phyloP scores from a whole-genome alignment of 2,113 vertebrate species.

The Nothobranchius kuhntae region DNA sequence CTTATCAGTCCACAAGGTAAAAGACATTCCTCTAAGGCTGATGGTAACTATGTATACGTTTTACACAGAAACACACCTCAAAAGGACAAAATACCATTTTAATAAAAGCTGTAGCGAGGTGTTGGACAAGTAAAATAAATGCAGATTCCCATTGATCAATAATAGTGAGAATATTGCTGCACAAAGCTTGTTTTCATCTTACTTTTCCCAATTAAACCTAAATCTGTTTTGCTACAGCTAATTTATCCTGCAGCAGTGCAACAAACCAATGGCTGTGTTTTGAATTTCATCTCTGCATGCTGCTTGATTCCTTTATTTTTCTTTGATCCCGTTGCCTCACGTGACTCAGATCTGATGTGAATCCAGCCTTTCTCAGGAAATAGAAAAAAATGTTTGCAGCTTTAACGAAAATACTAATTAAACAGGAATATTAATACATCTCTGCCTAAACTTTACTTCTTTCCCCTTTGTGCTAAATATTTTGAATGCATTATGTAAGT shows the following conservation, averaged over 20 bases:
- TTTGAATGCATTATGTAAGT: constrained; percentile 58
- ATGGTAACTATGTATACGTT: too few species aligned
- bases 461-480: constrained; percentile 27
- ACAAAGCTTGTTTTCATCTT: too few species aligned
- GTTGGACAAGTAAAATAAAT: too few species aligned
- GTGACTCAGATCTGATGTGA: neutral
- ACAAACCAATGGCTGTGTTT: neutral
- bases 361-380: constrained; percentile 1
- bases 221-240: constrained; percentile 11
- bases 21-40: too few species aligned
- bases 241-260: constrained; percentile 38
- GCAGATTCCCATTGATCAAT: neutral
- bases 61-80: too few species aligned
- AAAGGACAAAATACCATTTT: too few species aligned
- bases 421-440: constrained; percentile 26
- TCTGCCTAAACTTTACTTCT: neutral
- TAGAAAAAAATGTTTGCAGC: constrained; percentile 18
- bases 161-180: neutral
- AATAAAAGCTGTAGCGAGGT: too few species aligned
- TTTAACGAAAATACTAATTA: constrained; percentile 36
- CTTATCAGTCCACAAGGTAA: too few species aligned
- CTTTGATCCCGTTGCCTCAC: neutral
- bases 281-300: constrained; percentile 29
- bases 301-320: constrained; percentile 15
- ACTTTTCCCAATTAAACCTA: constrained; percentile 25